These are phyloP conservation scores for Arrhopalites spinosus DNA, from an alignment of 2,888 invertebrate species.

Conservation along the genomic window DNA sequence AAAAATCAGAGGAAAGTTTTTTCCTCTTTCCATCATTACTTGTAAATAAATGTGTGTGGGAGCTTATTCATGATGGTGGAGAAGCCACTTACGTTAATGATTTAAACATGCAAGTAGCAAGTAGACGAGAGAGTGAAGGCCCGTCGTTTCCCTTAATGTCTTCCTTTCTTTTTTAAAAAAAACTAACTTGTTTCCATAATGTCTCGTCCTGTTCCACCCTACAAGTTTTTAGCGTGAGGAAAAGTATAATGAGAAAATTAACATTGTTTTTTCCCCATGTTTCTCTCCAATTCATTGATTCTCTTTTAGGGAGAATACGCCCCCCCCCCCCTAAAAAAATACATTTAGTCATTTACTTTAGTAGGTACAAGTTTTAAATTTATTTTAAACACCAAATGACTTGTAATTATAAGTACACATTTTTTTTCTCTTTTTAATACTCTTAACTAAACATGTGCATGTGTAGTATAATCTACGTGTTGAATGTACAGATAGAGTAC, in stretches of 20 bases:
- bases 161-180: not conserved
- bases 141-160: not conserved
- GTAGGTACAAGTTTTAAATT: too few species aligned
- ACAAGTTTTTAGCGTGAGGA: not conserved
- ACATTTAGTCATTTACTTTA: too few species aligned
- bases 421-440: too few species aligned
- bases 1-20: not conserved
- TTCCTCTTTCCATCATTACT: not conserved
- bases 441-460: too few species aligned
- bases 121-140: not conserved
- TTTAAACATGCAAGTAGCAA: not conserved
- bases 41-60: not conserved
- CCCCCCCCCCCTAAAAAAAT: too few species aligned
- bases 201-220: not conserved
- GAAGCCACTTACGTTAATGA: slow-evolving; percentile 1
- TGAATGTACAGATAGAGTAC: too few species aligned
- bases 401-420: too few species aligned
- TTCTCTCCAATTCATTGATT: not conserved
- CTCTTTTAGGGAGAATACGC: not conserved
- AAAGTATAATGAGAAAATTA: slow-evolving; percentile 1
- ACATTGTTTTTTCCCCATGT: not conserved
- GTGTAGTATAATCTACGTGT: too few species aligned
- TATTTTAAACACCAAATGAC: too few species aligned
- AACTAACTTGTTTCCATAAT: not conserved
- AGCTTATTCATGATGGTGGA: not conserved